phyloP scores from a whole-genome alignment of 2,888 invertebrate genomes.

The Lamellibrachia satsuma region DNA sequence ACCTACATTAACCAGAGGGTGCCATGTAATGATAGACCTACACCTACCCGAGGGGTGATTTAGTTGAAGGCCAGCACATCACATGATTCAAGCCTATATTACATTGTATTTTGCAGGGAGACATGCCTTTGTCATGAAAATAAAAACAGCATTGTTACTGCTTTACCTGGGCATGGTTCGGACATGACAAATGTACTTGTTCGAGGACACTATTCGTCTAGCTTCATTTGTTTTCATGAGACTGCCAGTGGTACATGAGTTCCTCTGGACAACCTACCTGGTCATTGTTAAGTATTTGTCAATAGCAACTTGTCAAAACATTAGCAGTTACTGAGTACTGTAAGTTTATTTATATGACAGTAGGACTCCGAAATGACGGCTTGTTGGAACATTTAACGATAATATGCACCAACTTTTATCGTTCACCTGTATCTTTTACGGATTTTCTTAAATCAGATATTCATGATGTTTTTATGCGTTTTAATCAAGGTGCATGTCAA shows the following conservation, averaged over 20 bases:
- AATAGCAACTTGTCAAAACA: background rate
- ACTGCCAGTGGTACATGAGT: background rate
- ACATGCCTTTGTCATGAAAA: slow-evolving; percentile 4
- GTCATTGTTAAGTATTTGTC: background rate
- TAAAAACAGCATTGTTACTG: background rate
- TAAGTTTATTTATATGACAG: background rate
- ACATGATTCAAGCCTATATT: background rate
- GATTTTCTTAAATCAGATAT: no score
- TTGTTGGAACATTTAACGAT: background rate
- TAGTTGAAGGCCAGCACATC: background rate
- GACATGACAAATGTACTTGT: background rate
- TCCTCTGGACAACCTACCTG: background rate
- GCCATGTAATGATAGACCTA: background rate
- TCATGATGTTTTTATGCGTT: no score
- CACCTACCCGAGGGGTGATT: background rate
- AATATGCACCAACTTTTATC: background rate
- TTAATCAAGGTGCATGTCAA: no score
- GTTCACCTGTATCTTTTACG: no score
- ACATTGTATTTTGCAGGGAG: background rate
- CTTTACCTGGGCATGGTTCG: background rate
- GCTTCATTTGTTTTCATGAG: background rate
- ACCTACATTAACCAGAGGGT: background rate
- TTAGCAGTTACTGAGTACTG: background rate
- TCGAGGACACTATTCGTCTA: background rate
- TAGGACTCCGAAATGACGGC: background rate